phyloP scores from a whole-genome alignment of 2,888 invertebrate species.

The Caenorhabditis panamensis region DNA sequence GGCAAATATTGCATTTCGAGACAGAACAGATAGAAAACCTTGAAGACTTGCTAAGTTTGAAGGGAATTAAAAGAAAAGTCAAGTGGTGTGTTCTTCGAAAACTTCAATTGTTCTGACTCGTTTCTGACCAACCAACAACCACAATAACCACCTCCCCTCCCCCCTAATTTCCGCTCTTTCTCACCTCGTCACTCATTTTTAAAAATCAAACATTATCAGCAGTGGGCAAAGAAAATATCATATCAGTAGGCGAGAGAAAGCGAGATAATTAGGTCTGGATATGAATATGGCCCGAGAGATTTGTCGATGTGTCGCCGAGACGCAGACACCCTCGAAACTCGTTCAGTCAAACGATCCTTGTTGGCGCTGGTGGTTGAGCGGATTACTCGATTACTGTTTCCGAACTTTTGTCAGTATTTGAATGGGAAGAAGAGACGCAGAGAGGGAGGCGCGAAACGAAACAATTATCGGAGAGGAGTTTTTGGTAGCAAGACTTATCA shows the following conservation, averaged over 20 bases:
- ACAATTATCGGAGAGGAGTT: slow-evolving; percentile 10
- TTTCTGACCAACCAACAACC: slow-evolving; percentile 14
- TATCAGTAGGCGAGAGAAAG: neutral
- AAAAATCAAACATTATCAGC: slow-evolving; percentile 47
- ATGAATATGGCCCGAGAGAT: slow-evolving; percentile 25
- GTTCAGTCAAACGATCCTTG: neutral
- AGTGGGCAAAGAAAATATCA: slow-evolving; percentile 6
- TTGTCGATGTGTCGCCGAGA: slow-evolving; percentile 14
- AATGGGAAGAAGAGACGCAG: neutral
- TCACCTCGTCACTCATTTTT: slow-evolving; percentile 31
- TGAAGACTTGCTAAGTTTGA: too few relatives aligned
- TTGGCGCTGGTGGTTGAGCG: slow-evolving; percentile 3
- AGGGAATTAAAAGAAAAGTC: neutral
- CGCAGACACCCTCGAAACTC: slow-evolving; percentile 7
- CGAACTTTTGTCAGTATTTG: slow-evolving; percentile 6
- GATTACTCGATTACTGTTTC: slow-evolving; percentile 35
- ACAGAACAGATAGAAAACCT: too few relatives aligned
- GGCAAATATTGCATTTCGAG: neutral
- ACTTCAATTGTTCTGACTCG: neutral
- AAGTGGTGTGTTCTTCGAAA: slow-evolving; percentile 18
- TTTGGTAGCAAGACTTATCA: slow-evolving; percentile 22
- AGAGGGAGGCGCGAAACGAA: slow-evolving; percentile 2
- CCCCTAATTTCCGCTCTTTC: neutral
- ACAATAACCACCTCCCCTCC: neutral
- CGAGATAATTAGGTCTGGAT: slow-evolving; percentile 43